Base-by-base conservation (phyloP, 2,797 vertebrate species). In the Furcifer pardalis region DNA sequence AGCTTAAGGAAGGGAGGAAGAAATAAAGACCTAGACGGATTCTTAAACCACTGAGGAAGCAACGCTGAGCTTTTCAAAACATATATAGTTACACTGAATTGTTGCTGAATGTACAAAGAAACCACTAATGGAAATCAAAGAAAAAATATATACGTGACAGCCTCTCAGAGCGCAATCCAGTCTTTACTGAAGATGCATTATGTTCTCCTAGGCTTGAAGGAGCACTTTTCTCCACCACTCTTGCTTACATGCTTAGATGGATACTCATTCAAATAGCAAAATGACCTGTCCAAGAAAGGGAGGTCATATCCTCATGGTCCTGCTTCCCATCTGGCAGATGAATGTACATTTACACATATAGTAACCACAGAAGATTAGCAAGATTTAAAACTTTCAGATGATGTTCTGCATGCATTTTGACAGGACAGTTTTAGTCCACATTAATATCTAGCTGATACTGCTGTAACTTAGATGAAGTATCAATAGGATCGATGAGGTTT, bases 41-140 rank as follows among this genome's bases (percentile, higher is more conserved):
- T 17, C 84, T 88, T 88, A 86, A 86, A 9, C 35, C 23, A 1
- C 19, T 77, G 85, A 72, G 69, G 40, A 80, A 84, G 2, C 66
- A 46, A 63, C 72, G 56, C 1, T 19, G 13, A 66, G 17, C 12
- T 84, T 85, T 79, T 66, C 77, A 10, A 9, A 63, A 2, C 27
- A 73, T 59, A 10, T 87, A 69, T 7, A 23, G 12, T 1, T 3
- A 10, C 42, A 79, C 77, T 84, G 46, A 86, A 87, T 52, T 84
- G 32, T 27, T 5, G 49, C 8, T 15, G 35, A 83, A 73, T 71
- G 46, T 27, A 40, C 75, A 25, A 76, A 84, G 21, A 86, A 80
- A 32, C 77, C 23, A 79, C 86, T 32, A 12, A 10, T 52, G 12
- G 0, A 27, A 84, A 78, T 85, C 35, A 80, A n/a, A 77, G 2